Evolutionary conservation across 53 echinoderm and acorn worm species (phyloP), one percentile per base, ranked within the genome.

Genomic region (Paelopatides confundens): DNA sequence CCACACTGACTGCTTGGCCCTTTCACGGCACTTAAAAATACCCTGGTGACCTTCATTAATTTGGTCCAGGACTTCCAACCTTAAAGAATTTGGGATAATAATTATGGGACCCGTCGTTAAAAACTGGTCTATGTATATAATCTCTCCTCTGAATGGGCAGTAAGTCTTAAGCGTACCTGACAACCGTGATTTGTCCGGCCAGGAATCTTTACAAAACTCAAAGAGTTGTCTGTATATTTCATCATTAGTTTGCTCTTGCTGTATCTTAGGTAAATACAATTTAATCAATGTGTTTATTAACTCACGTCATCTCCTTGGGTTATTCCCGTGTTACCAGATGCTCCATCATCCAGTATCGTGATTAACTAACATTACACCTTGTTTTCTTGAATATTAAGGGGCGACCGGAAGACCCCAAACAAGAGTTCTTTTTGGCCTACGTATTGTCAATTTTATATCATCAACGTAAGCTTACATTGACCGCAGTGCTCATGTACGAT

Each of bases 371-470:
- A n/a, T n/a, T n/a, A n/a, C n/a, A n/a, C n/a, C n/a, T n/a, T n/a
- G n/a, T n/a, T n/a, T n/a, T n/a, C n/a, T n/a, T n/a, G n/a, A n/a
- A n/a, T n/a, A n/a, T n/a, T n/a, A n/a, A n/a, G n/a, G n/a, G n/a
- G n/a, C n/a, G n/a, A n/a, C n/a, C n/a, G n/a, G n/a, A n/a, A n/a
- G n/a, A n/a, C n/a, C n/a, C n/a, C n/a, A n/a, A n/a, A n/a, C n/a
- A n/a, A n/a, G 8, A 94, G 38, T 18, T 67, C 85, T n/a, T 82
- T 94, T 29, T 50, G 62, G 11, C 69, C 65, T 28, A 94, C 62
- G 87, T 94, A 40, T 92, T 91, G 46, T 92, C 91, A 23, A 92
- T 94, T 63, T 93, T 43, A 8, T 10, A 43, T 43, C 43, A 10
- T 43, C 0, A 43, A n/a, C n/a, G n/a, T n/a, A n/a, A n/a, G n/a